Evolutionary conservation across 1,140 invertebrate species (phyloP).

Genomic region (Telenomus remus): DNA sequence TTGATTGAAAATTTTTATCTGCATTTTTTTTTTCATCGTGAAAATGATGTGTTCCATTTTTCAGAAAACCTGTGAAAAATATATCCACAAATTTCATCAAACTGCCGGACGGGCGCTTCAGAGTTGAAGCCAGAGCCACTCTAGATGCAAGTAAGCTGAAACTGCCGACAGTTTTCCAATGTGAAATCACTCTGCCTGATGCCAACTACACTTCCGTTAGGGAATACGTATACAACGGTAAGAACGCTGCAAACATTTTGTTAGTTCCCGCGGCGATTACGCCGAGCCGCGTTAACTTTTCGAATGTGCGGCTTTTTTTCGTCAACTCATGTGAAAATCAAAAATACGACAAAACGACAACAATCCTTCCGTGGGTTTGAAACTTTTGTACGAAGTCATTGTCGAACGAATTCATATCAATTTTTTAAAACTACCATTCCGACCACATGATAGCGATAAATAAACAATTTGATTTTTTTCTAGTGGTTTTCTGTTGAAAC

Average conservation of each 20-base stretch:
- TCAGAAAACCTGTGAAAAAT: constrained; percentile 55
- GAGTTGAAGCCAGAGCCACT: constrained; percentile 64
- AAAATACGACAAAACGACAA: no score
- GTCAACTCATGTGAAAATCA: constrained; percentile 4
- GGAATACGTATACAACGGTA: constrained; percentile 78
- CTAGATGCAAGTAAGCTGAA: constrained; percentile 76
- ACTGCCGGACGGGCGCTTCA: constrained; percentile 66
- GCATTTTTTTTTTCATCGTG: no score
- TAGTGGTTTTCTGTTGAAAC: no score
- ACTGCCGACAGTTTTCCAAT: constrained; percentile 79
- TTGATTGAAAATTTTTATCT: no score
- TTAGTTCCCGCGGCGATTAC: constrained; percentile 29
- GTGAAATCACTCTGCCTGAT: constrained; percentile 78
- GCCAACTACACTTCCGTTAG: constrained; percentile 80
- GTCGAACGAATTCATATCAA: no score
- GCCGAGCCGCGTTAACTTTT: constrained; percentile 35
- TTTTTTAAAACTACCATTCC: no score
- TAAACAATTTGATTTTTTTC: no score
- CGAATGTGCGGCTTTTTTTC: constrained; percentile 27
- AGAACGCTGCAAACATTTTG: constrained; percentile 38
- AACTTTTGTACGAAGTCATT: no score
- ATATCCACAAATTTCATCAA: constrained; percentile 57
- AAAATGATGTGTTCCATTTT: background rate
- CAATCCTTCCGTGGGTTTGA: no score
- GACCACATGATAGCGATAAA: no score